phyloP scores from a whole-genome alignment of 2,888 invertebrate species.

The Apamea sordens region DNA sequence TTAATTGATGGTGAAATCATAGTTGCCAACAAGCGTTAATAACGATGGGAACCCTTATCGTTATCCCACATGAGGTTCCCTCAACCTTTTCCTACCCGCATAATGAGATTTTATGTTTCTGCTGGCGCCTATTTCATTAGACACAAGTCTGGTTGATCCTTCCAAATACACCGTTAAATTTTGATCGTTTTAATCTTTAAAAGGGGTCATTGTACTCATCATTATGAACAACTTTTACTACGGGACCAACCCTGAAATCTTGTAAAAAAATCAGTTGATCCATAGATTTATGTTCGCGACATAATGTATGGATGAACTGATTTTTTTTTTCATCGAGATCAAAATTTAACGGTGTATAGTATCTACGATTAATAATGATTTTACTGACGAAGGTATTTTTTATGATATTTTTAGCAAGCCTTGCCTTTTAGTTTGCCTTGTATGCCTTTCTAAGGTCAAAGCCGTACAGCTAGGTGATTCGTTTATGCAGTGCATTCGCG shows the following conservation, averaged over 20 bases:
- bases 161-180: not conserved
- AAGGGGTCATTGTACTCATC: no score
- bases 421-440: not conserved
- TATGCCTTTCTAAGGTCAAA: not conserved
- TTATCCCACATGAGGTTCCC: slow-evolving; percentile 33
- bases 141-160: slow-evolving; percentile 36
- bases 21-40: not conserved
- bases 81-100: slow-evolving; percentile 45
- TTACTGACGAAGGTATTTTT: not conserved
- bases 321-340: no score
- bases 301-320: no score
- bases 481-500: no score
- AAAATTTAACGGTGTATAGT: no score
- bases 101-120: slow-evolving; percentile 67
- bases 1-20: not conserved
- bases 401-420: not conserved
- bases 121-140: slow-evolving; percentile 43
- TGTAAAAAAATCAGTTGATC: no score
- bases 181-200: no score
- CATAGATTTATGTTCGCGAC: no score
- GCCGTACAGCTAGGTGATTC: not conserved
- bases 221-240: no score
- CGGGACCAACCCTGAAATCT: no score
- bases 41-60: slow-evolving; percentile 26
- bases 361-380: slow-evolving; percentile 4